Base-by-base conservation (phyloP, 92 coral and sea anemone genomes). In the Montipora capitata region DNA sequence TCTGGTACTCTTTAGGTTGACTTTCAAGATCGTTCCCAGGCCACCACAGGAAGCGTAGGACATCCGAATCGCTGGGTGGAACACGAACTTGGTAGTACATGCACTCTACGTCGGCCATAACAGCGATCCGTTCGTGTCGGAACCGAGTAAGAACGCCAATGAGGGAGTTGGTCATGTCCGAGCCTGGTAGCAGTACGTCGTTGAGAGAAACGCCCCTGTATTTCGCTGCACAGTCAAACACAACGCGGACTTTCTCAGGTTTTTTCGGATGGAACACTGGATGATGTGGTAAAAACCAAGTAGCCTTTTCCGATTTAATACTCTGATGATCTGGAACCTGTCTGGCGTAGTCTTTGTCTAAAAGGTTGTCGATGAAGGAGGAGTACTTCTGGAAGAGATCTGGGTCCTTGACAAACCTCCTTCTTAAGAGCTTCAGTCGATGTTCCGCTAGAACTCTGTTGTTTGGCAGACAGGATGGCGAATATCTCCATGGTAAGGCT, bases 111-210 rank as follows among this genome's bases (percentile, higher is more conserved):
- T n/a, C n/a, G n/a, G n/a, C 77, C 75, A 67, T 27, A 9, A 81
- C 5, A 6, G 86, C 87, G 5, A 70, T 44, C 43, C 6, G 43
- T 41, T 72, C 78, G 38, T 82, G 39, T 3, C 79, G 57, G 51
- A 82, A 82, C 62, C 79, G 78, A 17, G 79, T 82, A 15, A 82
- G 41, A 27, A 82, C 87, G 15, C 87, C 79, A n/a, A 74, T 42
- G 17, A 84, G 73, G 59, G 51, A 35, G 45, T 84, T 84, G 8
- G 82, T 84, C 13, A 84, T 10, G 52, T 84, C 82, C 40, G 88
- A 74, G 2, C 88, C 88, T 13, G n/a, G 81, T 2, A 84, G 72
- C 38, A 84, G 70, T n/a, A 57, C 15, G 17, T 74, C 80, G 38
- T 73, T 84, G 4, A 84, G 59, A 17, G 88, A 84, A 52, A 58